Base-by-base conservation (phyloP, 2,888 invertebrate species). In the Tiliacea aurago region DNA sequence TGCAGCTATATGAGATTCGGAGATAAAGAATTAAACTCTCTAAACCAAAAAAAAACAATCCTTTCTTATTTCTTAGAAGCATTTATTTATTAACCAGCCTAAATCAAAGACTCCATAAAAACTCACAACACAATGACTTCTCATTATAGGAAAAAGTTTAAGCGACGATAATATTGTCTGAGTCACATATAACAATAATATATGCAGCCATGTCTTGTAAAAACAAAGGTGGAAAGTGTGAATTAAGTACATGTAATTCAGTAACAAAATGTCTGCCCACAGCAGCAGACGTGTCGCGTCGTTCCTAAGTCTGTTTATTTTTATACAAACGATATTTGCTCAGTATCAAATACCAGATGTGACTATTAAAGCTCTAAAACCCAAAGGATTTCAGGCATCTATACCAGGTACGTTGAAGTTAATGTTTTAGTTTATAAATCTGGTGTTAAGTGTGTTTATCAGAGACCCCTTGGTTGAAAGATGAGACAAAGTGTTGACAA, bases 301-400 rank as follows among this genome's bases (percentile, higher is more conserved):
- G 45, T 33, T 68, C 3, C 13, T 88, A 20, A 41, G 62, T 20
- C 61, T 88, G 33, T 81, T 88, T 65, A 67, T 87, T 45, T 68
- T 85, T 37, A 75, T 83, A 76, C 81, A 85, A 59, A 75, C 77
- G 61, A 71, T 56, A 55, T 73, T 70, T 73, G 87, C 85, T 43
- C 88, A 89, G 33, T 92, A 90, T 56, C 84, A 74, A 49, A 79
- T 97, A 4, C 97, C 97, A 0, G 91, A 94, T 59, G 96, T 97
- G 4, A 94, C 87, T n/a, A 94, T 97, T 61, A 94, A 97, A 80
- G 96, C 95, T 1, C 92, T 97, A 2, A 91, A 89, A 68, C 97
- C 97, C 0, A 96, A 91, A 90, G 97, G 97, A 81, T 91, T 97
- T 18, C 91, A 94, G 23, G 96, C 97, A 18, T 97, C 97, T 0